Evolutionary conservation across 2,888 invertebrate species (phyloP).

Genomic region (Metalampra italica): DNA sequence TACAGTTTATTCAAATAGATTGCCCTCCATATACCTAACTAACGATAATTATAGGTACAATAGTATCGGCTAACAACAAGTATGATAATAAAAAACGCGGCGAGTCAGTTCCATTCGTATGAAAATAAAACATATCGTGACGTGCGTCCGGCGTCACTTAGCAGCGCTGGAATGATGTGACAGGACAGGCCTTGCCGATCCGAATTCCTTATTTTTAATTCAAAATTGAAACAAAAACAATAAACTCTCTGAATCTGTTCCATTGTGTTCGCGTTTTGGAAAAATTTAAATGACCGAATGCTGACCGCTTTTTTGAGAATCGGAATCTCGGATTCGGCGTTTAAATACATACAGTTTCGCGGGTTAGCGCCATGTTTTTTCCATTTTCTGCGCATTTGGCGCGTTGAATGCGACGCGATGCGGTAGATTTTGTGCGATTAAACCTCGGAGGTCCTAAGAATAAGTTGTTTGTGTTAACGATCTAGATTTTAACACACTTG

Average conservation of each 20-base stretch:
- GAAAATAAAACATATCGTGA: slow-evolving; percentile 76
- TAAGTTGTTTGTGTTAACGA: slow-evolving; percentile 74
- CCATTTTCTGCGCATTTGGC: slow-evolving; percentile 73
- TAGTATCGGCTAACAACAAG: slow-evolving; percentile 55
- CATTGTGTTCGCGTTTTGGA: slow-evolving; percentile 78
- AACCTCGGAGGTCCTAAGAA: slow-evolving; percentile 64
- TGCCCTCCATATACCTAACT: neutral
- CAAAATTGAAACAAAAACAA: slow-evolving; percentile 62
- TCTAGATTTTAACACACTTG: slow-evolving; percentile 48
- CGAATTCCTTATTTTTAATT: slow-evolving; percentile 71
- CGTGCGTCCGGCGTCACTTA: slow-evolving; percentile 79
- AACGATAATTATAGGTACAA: neutral
- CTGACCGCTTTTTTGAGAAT: slow-evolving; percentile 63
- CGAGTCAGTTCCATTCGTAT: slow-evolving; percentile 67
- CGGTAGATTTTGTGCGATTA: slow-evolving; percentile 71
- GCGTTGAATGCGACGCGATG: slow-evolving; percentile 57
- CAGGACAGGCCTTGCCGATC: slow-evolving; percentile 76
- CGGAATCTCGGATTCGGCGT: slow-evolving; percentile 72
- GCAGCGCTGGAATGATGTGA: slow-evolving; percentile 78
- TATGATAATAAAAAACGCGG: slow-evolving; percentile 72
- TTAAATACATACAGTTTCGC: slow-evolving; percentile 77
- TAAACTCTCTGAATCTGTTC: slow-evolving; percentile 65
- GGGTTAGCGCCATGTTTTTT: slow-evolving; percentile 78
- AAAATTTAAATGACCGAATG: slow-evolving; percentile 73
- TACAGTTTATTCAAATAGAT: neutral